These are phyloP conservation scores for Anableps anableps DNA, from an alignment of 2,797 vertebrate genomes.

Conservation along the genomic window DNA sequence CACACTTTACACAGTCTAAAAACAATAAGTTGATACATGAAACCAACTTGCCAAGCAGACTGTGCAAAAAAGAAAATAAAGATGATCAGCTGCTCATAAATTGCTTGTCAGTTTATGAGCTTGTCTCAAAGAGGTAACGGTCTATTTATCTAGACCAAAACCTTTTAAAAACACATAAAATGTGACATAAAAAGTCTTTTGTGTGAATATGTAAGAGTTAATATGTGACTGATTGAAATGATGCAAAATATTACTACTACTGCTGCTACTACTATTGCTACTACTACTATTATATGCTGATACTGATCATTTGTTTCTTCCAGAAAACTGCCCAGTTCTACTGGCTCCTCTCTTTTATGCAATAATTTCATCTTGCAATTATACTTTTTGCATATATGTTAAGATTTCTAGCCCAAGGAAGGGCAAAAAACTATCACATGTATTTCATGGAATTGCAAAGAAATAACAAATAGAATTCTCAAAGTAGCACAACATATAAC, in stretches of 20 bases:
- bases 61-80: not conserved
- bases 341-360: not conserved
- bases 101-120: not conserved
- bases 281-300: not conserved
- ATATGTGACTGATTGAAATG: not conserved
- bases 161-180: not conserved
- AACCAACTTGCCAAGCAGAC: not conserved
- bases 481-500: not conserved
- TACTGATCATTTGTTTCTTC: not conserved
- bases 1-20: not conserved
- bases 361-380: not conserved
- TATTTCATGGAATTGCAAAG: not conserved
- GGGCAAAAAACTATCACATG: not conserved
- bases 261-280: not conserved
- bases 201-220: not conserved
- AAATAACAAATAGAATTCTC: not conserved
- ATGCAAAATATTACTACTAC: not conserved
- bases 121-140: no score
- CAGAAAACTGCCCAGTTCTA: not conserved
- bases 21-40: not conserved
- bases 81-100: not conserved
- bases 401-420: no score
- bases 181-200: not conserved
- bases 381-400: not conserved
- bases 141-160: not conserved